Percentiles rank a stretch among this genome's conserved stretches.
These are phyloP conservation scores for Acheta domesticus DNA, from an alignment of 2,888 invertebrate species.

Conservation along the genomic window DNA sequence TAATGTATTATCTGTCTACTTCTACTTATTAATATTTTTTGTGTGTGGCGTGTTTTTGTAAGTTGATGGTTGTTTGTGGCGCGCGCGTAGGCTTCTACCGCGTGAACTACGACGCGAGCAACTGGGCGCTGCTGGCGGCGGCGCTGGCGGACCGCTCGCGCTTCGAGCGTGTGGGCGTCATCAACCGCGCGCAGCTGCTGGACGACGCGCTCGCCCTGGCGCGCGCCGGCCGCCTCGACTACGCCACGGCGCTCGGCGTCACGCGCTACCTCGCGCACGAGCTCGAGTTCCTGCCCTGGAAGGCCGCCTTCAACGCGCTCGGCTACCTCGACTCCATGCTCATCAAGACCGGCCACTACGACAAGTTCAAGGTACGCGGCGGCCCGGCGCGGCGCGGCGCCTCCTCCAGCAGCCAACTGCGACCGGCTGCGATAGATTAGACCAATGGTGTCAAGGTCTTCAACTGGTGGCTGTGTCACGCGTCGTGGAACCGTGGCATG, in stretches of 20 bases:
- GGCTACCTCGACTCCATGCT: slow-evolving; percentile 78
- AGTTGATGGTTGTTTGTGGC: slow-evolving; percentile 6
- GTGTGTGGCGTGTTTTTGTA: too few relatives aligned
- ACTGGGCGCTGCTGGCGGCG: slow-evolving; percentile 66
- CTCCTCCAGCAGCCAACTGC: too few relatives aligned
- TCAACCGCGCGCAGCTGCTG: slow-evolving; percentile 82
- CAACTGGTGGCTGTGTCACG: too few relatives aligned
- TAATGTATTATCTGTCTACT: too few relatives aligned
- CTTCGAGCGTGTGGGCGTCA: slow-evolving; percentile 65
- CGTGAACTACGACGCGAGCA: slow-evolving; percentile 67
- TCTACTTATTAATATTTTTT: too few relatives aligned
- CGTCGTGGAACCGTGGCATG: too few relatives aligned
- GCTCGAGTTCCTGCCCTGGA: slow-evolving; percentile 86
- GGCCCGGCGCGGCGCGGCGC: too few relatives aligned
- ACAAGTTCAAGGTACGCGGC: slow-evolving; percentile 64
- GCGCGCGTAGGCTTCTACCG: slow-evolving; percentile 59
- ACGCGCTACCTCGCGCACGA: slow-evolving; percentile 75
- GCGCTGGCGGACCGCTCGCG: slow-evolving; percentile 60
- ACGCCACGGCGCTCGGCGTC: slow-evolving; percentile 72
- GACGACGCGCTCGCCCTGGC: slow-evolving; percentile 84
- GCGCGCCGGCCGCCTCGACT: slow-evolving; percentile 64
- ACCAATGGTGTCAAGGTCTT: too few relatives aligned
- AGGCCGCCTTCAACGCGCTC: slow-evolving; percentile 71
- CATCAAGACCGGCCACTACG: slow-evolving; percentile 65
- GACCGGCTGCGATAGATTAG: too few relatives aligned